These are phyloP conservation scores for Drosophila aff. DNA, from an alignment of 1,140 invertebrate genomes.

Conservation along the genomic window DNA sequence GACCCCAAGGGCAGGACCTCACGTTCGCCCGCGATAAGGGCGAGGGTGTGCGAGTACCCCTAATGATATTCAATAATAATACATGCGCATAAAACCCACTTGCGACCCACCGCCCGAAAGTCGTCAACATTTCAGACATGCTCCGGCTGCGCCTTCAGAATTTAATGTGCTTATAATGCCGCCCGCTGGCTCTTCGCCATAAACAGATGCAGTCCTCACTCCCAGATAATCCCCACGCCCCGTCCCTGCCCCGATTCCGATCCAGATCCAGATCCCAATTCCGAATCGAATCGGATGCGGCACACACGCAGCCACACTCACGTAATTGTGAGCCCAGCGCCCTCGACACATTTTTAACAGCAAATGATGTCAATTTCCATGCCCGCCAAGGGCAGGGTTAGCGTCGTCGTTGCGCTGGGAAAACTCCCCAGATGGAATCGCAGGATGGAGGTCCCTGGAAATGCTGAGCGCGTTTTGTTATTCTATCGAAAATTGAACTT, in stretches of 20 bases:
- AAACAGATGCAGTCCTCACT: slow-evolving; percentile 55
- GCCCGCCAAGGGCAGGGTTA: slow-evolving; percentile 30
- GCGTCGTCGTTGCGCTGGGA: slow-evolving; percentile 11
- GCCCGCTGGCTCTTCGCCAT: slow-evolving; percentile 74
- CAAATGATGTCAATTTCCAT: slow-evolving; percentile 81
- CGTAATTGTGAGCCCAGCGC: slow-evolving; percentile 16
- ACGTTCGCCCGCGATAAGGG: slow-evolving; percentile 35
- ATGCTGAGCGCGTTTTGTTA: slow-evolving; percentile 51
- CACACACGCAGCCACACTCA: slow-evolving; percentile 33
- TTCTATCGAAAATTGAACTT: slow-evolving; percentile 72
- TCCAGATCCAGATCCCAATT: slow-evolving; percentile 32
- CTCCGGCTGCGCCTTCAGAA: slow-evolving; percentile 75
- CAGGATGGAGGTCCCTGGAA: slow-evolving; percentile 5
- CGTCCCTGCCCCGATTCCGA: not conserved
- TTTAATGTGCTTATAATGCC: slow-evolving; percentile 84
- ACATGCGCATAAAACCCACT: slow-evolving; percentile 78
- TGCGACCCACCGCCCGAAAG: slow-evolving; percentile 50
- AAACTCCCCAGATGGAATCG: slow-evolving; percentile 11
- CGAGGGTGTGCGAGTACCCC: slow-evolving; percentile 12
- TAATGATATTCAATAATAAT: slow-evolving; percentile 83
- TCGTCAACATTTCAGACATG: slow-evolving; percentile 75
- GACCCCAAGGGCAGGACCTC: slow-evolving; percentile 56
- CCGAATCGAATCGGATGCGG: slow-evolving; percentile 35
- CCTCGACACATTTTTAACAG: slow-evolving; percentile 56
- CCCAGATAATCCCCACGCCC: slow-evolving; percentile 20